Conservation (phyloP, 2,888 invertebrate species). For the Rhagonycha fulva region DNA sequence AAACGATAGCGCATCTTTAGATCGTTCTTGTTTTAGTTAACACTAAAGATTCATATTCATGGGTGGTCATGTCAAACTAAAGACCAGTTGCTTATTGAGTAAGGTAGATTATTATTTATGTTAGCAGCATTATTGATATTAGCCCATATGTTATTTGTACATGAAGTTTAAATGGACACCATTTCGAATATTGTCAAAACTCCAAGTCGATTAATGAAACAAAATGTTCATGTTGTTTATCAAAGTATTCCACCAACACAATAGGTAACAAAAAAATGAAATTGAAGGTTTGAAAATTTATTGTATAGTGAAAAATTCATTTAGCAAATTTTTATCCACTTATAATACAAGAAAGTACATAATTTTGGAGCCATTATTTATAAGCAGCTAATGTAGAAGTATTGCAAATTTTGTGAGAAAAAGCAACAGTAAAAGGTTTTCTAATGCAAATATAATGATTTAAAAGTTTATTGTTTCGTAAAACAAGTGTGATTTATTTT, state of each 20-base stretch:
- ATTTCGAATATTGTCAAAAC: not conserved
- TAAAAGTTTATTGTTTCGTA: not conserved
- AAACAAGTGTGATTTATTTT: not conserved
- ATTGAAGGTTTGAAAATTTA: too few species aligned
- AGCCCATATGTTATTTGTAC: slow-evolving; percentile 2
- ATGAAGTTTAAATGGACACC: not conserved
- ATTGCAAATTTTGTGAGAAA: not conserved
- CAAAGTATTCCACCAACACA: not conserved
- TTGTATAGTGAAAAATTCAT: not conserved
- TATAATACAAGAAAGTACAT: not conserved
- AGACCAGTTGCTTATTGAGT: slow-evolving; percentile 23
- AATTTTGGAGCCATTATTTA: not conserved
- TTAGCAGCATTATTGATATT: slow-evolving; percentile 14
- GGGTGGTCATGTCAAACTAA: slow-evolving; percentile 26
- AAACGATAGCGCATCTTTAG: slow-evolving; percentile 27
- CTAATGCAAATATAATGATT: not conserved
- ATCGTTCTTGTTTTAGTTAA: slow-evolving; percentile 16
- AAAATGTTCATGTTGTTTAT: not conserved
- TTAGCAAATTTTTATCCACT: not conserved
- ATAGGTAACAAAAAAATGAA: not conserved
- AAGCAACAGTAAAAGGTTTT: not conserved
- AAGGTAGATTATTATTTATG: slow-evolving; percentile 1
- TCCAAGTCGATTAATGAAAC: not conserved
- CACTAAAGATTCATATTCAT: slow-evolving; percentile 22
- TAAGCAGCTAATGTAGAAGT: not conserved